Conservation (phyloP, 1,140 invertebrate species). For the Goniozus legneri region DNA sequence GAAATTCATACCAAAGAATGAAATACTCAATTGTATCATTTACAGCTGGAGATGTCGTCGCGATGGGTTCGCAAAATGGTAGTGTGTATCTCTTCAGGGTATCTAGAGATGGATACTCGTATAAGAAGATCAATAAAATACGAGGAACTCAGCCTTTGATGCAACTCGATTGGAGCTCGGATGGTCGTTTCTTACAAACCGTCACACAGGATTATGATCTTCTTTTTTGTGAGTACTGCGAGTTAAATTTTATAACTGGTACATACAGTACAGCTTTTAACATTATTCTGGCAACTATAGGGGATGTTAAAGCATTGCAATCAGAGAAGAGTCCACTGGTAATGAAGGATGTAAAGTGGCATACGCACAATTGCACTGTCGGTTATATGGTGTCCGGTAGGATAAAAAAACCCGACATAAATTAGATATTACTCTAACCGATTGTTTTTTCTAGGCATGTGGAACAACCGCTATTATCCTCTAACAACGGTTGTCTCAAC, state of each 20-base stretch:
- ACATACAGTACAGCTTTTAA: too few species aligned
- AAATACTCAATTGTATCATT: neutral
- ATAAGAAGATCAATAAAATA: conserved; percentile 85
- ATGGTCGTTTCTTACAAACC: conserved; percentile 81
- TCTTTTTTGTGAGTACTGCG: conserved; percentile 71
- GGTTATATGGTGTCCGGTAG: conserved; percentile 80
- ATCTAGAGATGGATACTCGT: conserved; percentile 80
- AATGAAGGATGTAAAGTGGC: conserved; percentile 88
- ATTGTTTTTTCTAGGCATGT: conserved; percentile 64
- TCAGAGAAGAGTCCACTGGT: conserved; percentile 80
- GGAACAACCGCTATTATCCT: conserved; percentile 85
- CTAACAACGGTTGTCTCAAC: conserved; percentile 77
- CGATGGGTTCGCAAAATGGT: conserved; percentile 87
- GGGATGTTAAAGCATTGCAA: conserved; percentile 80
- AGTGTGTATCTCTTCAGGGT: conserved; percentile 82
- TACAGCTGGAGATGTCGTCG: conserved; percentile 82
- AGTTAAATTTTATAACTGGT: neutral
- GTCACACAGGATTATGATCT: conserved; percentile 92
- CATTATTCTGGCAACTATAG: conserved; percentile 62
- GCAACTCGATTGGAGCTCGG: conserved; percentile 88
- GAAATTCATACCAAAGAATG: neutral
- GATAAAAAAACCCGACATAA: conserved; percentile 16
- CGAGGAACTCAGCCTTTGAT: conserved; percentile 76
- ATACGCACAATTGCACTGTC: conserved; percentile 78
- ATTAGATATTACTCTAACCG: neutral